Percentiles rank a stretch among this genome's conserved stretches.
Evolutionary conservation across 2,113 vertebrate genomes (phyloP).

Genomic region (Phoenicopterus ruber): DNA sequence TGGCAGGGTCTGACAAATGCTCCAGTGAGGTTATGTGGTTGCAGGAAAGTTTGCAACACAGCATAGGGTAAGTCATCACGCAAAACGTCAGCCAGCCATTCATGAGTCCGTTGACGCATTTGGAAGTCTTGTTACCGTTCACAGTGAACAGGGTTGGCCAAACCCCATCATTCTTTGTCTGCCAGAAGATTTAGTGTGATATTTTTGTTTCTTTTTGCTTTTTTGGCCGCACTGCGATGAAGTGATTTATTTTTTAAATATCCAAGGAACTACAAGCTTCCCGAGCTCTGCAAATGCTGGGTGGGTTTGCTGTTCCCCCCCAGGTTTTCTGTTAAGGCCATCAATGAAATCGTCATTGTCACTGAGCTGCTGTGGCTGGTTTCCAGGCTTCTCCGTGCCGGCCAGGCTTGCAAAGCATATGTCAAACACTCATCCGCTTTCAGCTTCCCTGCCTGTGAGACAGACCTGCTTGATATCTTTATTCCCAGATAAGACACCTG

Average conservation of each 20-base stretch:
- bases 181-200: background rate
- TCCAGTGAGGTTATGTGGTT: background rate
- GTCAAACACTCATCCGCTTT: background rate
- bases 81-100: background rate
- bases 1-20: background rate
- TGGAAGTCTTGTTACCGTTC: background rate
- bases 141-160: background rate
- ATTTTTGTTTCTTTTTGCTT: too few species aligned
- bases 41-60: background rate
- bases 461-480: background rate
- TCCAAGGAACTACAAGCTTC: background rate
- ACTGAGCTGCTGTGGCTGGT: background rate
- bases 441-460: background rate
- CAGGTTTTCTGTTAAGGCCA: background rate
- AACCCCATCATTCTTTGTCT: background rate
- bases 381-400: background rate
- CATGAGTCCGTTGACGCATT: background rate
- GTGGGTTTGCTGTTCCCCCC: background rate
- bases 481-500: background rate
- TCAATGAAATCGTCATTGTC: background rate
- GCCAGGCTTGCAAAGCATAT: background rate
- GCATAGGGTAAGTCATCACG: background rate
- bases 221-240: fast-evolving
- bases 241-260: background rate
- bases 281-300: background rate